Evolutionary conservation across 2,888 invertebrate genomes (phyloP).

Genomic region (Hypena proboscidalis): DNA sequence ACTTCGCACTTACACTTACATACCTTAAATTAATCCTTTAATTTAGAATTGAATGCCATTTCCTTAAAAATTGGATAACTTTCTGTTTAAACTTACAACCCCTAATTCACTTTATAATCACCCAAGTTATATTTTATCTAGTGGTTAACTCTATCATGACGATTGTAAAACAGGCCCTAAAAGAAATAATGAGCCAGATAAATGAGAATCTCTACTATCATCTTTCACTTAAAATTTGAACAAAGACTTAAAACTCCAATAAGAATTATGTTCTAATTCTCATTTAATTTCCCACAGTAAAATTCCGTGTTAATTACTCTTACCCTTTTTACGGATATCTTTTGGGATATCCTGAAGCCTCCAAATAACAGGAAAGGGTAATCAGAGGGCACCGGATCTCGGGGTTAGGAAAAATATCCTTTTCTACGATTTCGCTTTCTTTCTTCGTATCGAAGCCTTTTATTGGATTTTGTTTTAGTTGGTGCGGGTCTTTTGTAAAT

Average conservation of each 20-base stretch:
- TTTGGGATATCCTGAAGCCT: constrained; percentile 17
- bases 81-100: too few species aligned
- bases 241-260: background rate
- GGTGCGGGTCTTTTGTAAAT: too few species aligned
- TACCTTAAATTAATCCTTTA: too few species aligned
- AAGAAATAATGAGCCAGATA: too few species aligned
- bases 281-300: constrained; percentile 17
- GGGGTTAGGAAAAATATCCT: constrained; percentile 34
- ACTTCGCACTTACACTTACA: too few species aligned
- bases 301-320: constrained; percentile 17
- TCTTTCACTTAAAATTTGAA: background rate
- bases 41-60: too few species aligned
- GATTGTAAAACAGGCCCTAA: too few species aligned
- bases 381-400: constrained; percentile 21
- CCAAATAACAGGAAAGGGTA: constrained; percentile 24
- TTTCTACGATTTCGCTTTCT: constrained; percentile 24
- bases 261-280: background rate
- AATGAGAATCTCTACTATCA: background rate
- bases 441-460: background rate
- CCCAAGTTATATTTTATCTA: too few species aligned
- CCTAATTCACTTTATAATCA: too few species aligned
- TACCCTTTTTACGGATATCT: constrained; percentile 20
- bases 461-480: background rate
- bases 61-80: too few species aligned
- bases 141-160: too few species aligned